Conservation (phyloP, 2,113 vertebrate genomes). For the human (Homo sapiens) region GRCh38 chr7:142100001-142100500, state of each 20-base stretch:
- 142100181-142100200: background rate
- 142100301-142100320: background rate
- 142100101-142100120: background rate
- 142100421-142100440: background rate
- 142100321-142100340: fast-evolving
- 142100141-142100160: background rate
- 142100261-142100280: background rate
- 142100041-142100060: background rate
- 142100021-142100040: background rate
- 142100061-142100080: conserved; percentile 4
- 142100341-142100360: background rate
- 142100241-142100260: background rate
- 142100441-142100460: background rate
- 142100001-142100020: background rate
- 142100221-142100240: background rate
- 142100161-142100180: background rate
- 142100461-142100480: background rate
- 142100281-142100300: background rate
- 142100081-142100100: background rate
- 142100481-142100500: background rate
- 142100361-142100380: background rate
- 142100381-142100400: background rate
- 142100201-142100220: background rate
- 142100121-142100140: background rate
- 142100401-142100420: background rate